Conservation (phyloP, 1,140 invertebrate species). For the Harlomillsia oculata region DNA sequence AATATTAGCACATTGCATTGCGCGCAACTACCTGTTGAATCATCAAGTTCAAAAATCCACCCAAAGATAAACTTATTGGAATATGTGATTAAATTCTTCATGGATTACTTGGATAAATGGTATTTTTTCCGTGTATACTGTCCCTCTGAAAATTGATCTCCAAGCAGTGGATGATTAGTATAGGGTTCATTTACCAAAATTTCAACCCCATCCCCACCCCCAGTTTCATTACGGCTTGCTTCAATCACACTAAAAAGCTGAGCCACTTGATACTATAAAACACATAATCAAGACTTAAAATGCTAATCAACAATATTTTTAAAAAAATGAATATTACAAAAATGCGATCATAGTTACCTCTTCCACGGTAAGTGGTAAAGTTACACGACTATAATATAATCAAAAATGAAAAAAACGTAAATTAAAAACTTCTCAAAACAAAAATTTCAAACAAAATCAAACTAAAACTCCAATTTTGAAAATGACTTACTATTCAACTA, state of each 20-base stretch:
- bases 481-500: background rate
- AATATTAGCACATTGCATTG: background rate
- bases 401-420: background rate
- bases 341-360: background rate
- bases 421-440: background rate
- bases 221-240: slow-evolving; percentile 98
- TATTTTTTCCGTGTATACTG: slow-evolving; percentile 99
- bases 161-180: slow-evolving; percentile 70
- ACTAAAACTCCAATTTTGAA: background rate
- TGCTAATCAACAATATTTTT: background rate
- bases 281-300: background rate
- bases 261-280: slow-evolving; percentile 86
- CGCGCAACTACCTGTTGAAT: background rate
- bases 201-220: slow-evolving; percentile 98
- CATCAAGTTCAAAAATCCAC: too few relatives aligned
- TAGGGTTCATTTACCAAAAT: slow-evolving; percentile 95
- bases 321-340: background rate
- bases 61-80: too few relatives aligned
- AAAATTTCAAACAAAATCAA: background rate
- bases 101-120: slow-evolving; percentile 53
- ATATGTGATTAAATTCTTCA: too few relatives aligned
- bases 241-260: slow-evolving; percentile 97
- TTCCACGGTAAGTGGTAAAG: slow-evolving; percentile 3
- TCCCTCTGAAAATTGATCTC: slow-evolving; percentile 80
- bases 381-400: slow-evolving; percentile 2